Evolutionary conservation across 2,113 vertebrate species (phyloP).

Genomic region (Lethenteron camtschaticum): DNA sequence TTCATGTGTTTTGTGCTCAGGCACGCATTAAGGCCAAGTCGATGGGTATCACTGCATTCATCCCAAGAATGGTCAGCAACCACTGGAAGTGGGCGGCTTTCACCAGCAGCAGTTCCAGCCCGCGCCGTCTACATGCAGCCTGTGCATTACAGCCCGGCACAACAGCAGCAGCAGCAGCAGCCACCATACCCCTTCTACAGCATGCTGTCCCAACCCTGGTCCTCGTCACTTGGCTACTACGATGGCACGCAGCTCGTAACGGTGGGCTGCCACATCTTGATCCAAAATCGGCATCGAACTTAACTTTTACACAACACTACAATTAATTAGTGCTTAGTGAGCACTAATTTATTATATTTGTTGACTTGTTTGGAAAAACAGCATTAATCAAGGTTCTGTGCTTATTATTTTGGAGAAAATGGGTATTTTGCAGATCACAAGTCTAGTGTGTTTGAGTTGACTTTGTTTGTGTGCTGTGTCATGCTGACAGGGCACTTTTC

Average conservation of each 20-base stretch:
- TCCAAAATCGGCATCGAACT: too few species aligned
- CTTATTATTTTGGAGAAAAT: too few species aligned
- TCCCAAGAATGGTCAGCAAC: background rate
- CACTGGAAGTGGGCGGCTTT: background rate
- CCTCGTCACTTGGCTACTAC: background rate
- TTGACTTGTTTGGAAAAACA: too few species aligned
- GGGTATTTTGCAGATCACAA: too few species aligned
- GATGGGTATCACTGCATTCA: slow-evolving; percentile 3
- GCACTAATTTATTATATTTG: too few species aligned
- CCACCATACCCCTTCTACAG: background rate
- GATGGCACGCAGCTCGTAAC: background rate
- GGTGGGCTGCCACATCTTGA: too few species aligned
- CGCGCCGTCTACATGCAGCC: too few species aligned
- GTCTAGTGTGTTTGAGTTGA: too few species aligned
- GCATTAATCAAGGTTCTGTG: too few species aligned
- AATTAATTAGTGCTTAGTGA: too few species aligned
- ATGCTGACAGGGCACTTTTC: background rate
- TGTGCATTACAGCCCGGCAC: background rate
- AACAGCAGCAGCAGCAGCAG: background rate
- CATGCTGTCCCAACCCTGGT: slow-evolving; percentile 1
- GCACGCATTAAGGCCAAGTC: slow-evolving; percentile 5
- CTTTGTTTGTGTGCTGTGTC: too few species aligned
- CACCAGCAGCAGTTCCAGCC: slow-evolving; percentile 1
- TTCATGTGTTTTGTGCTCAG: background rate
- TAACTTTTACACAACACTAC: too few species aligned